Percentiles rank a stretch among this genome's conserved stretches.
Evolutionary conservation across 2,888 invertebrate species (phyloP).

Genomic region (Cosmorhoe ocellata): DNA sequence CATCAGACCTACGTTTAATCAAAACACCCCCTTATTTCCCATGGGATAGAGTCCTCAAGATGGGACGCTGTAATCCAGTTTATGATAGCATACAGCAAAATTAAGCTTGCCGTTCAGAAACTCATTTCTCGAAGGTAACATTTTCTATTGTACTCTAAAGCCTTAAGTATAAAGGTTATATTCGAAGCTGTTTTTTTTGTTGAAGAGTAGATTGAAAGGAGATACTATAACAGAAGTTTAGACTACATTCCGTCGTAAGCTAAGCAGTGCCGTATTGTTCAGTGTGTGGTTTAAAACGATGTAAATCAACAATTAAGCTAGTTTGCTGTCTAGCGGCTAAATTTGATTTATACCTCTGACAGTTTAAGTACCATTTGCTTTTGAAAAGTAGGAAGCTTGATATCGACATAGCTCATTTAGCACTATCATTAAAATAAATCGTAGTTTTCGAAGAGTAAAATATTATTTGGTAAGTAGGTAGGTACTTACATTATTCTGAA

Average conservation of each 20-base stretch:
- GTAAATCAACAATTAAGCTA: slow-evolving; percentile 51
- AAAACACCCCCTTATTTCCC: slow-evolving; percentile 40
- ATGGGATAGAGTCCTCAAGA: slow-evolving; percentile 36
- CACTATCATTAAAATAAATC: too few relatives aligned
- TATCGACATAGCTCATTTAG: too few relatives aligned
- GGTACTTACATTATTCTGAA: too few relatives aligned
- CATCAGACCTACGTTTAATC: slow-evolving; percentile 35
- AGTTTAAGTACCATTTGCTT: too few relatives aligned
- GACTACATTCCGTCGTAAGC: slow-evolving; percentile 69
- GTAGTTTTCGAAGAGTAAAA: too few relatives aligned
- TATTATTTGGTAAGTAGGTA: too few relatives aligned
- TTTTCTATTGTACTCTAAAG: slow-evolving; percentile 34
- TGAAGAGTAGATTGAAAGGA: slow-evolving; percentile 23
- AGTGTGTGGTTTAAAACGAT: slow-evolving; percentile 49
- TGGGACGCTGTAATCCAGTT: slow-evolving; percentile 39
- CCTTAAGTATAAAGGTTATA: slow-evolving; percentile 17
- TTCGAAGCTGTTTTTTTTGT: slow-evolving; percentile 22
- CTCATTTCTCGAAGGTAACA: slow-evolving; percentile 38
- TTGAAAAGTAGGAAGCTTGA: too few relatives aligned
- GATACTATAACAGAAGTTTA: slow-evolving; percentile 59
- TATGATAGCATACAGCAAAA: slow-evolving; percentile 47
- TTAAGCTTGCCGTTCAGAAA: slow-evolving; percentile 45
- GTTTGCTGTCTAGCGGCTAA: slow-evolving; percentile 2
- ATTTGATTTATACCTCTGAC: too few relatives aligned
- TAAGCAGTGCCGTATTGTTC: slow-evolving; percentile 60